Percentiles rank a stretch among this genome's conserved stretches.
Evolutionary conservation across 2,797 vertebrate species (phyloP).

Genomic region (Coracias cyanogaster): DNA sequence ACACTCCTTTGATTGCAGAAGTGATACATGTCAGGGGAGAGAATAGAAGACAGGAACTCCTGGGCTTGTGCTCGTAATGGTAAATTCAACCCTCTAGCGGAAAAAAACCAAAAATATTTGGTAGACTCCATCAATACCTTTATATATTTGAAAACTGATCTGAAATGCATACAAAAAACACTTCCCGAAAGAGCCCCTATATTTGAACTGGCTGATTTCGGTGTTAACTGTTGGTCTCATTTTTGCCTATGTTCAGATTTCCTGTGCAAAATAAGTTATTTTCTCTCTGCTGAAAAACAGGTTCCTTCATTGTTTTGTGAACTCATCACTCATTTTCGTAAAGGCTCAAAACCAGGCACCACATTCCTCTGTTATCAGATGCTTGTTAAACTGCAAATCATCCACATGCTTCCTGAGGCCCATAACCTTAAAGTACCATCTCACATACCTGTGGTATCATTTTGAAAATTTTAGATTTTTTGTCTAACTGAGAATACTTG

Average conservation of each 20-base stretch:
- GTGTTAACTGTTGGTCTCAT: background rate
- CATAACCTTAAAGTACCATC: background rate
- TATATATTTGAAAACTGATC: background rate
- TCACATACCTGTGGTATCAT: background rate
- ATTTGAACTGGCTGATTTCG: background rate
- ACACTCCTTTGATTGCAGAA: background rate
- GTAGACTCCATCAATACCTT: background rate
- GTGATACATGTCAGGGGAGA: background rate
- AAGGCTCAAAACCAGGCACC: background rate
- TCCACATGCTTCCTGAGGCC: background rate
- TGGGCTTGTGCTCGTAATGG: background rate
- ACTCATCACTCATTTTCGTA: background rate
- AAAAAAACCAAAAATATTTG: background rate
- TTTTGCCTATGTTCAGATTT: background rate
- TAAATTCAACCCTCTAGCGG: background rate
- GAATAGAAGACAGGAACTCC: background rate
- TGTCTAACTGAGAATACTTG: background rate
- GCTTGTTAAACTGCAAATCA: constrained; percentile 35
- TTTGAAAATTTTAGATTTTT: background rate
- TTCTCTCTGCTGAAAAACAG: background rate
- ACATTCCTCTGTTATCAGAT: constrained; percentile 59
- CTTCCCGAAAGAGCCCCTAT: background rate
- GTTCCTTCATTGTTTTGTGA: background rate
- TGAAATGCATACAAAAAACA: background rate
- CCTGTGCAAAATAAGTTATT: background rate